Evolutionary conservation across 2,113 vertebrate species (phyloP).

Genomic region (Arizona elegans): DNA sequence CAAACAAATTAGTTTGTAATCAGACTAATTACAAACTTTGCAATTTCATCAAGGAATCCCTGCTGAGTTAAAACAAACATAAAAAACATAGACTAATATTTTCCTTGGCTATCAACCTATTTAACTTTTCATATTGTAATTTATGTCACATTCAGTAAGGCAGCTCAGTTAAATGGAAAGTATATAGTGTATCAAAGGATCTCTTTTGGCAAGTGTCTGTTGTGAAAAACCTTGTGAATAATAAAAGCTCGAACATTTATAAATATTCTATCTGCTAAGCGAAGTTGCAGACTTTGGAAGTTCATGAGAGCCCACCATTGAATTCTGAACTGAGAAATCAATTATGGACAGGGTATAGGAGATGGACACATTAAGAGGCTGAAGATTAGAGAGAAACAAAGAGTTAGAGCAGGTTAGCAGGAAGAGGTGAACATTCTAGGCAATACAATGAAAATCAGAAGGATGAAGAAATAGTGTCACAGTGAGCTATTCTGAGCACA

Average conservation of each 20-base stretch:
- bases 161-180: slow-evolving; percentile 1
- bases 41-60: not conserved
- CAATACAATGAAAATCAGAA: not conserved
- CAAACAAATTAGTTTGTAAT: not conserved
- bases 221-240: not conserved
- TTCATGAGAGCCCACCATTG: not conserved
- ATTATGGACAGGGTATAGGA: not conserved
- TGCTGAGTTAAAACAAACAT: not conserved
- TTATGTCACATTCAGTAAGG: slow-evolving; percentile 16
- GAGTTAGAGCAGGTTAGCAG: not conserved
- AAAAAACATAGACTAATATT: not conserved
- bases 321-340: not conserved
- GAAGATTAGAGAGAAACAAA: not conserved
- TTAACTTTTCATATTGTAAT: slow-evolving; percentile 20
- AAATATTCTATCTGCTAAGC: not conserved
- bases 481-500: not conserved
- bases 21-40: not conserved
- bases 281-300: not conserved
- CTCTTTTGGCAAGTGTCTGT: not conserved
- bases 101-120: slow-evolving; percentile 20
- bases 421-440: not conserved
- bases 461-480: not conserved
- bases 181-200: not conserved
- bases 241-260: not conserved
- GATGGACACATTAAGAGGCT: not conserved